phyloP scores from a whole-genome alignment of 1,140 invertebrate species.

The Bradynema listronoti region DNA sequence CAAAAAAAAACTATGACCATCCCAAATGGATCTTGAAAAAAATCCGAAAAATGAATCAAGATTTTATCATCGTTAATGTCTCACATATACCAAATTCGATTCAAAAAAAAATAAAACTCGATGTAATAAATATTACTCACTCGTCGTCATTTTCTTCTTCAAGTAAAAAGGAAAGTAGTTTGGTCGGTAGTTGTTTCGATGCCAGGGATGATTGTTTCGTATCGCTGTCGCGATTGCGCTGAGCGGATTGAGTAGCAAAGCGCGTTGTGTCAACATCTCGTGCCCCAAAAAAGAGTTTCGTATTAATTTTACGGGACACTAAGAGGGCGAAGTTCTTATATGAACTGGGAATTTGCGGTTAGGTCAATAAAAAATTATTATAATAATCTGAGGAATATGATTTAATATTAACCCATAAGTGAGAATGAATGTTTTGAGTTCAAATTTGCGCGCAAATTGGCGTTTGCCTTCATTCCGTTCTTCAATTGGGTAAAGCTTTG shows the following conservation, averaged over 20 bases:
- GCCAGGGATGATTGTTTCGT: slow-evolving; percentile 50
- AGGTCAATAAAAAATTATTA: too few relatives aligned
- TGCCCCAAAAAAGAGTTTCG: too few relatives aligned
- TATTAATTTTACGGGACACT: too few relatives aligned
- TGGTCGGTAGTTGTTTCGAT: slow-evolving; percentile 45
- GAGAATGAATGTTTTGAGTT: too few relatives aligned
- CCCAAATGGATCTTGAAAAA: not conserved
- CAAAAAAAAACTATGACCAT: not conserved
- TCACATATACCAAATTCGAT: not conserved
- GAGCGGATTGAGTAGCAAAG: slow-evolving; percentile 10
- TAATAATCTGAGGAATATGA: too few relatives aligned
- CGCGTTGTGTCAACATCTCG: too few relatives aligned
- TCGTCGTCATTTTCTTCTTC: slow-evolving; percentile 20
- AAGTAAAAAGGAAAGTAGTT: slow-evolving; percentile 46
- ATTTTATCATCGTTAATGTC: not conserved
- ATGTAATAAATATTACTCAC: not conserved
- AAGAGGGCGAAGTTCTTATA: too few relatives aligned
- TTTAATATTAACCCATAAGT: too few relatives aligned
- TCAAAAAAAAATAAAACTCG: not conserved
- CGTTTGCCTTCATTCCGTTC: too few relatives aligned
- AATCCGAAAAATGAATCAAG: not conserved
- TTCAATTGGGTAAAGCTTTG: too few relatives aligned
- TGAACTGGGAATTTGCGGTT: too few relatives aligned
- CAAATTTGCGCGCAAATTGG: too few relatives aligned
- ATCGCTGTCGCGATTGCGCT: slow-evolving; percentile 17